phyloP scores from a whole-genome alignment of 2,888 invertebrate genomes.

The Acronicta psi region DNA sequence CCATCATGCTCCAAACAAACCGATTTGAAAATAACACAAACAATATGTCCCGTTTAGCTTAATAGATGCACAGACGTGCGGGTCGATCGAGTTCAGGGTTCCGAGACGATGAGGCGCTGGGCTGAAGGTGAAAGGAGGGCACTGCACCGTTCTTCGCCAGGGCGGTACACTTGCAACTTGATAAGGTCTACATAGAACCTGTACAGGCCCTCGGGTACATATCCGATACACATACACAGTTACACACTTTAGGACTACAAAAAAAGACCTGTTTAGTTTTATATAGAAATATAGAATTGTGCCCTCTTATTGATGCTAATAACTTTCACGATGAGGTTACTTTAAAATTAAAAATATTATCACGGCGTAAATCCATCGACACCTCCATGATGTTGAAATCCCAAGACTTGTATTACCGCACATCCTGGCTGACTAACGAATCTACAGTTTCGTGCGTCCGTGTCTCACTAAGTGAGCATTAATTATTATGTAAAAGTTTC shows the following conservation, averaged over 20 bases:
- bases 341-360: no score
- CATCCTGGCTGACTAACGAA: no score
- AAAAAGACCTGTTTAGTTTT: no score
- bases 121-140: slow-evolving; percentile 76
- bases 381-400: no score
- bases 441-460: no score
- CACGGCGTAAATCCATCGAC: no score
- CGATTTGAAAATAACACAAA: slow-evolving; percentile 28
- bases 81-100: slow-evolving; percentile 68
- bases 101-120: slow-evolving; percentile 56
- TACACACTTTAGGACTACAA: slow-evolving; percentile 19
- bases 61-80: slow-evolving; percentile 52
- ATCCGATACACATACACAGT: slow-evolving; percentile 45
- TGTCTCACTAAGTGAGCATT: no score
- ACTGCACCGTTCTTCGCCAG: slow-evolving; percentile 65
- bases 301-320: slow-evolving; percentile 9
- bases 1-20: slow-evolving; percentile 7
- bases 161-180: slow-evolving; percentile 49
- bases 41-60: slow-evolving; percentile 24
- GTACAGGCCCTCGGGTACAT: slow-evolving; percentile 39
- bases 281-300: no score
- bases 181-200: slow-evolving; percentile 45
- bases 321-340: no score
- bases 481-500: no score
- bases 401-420: no score